Conservation (phyloP, 2,888 invertebrate species). For the Pandemis corylana region DNA sequence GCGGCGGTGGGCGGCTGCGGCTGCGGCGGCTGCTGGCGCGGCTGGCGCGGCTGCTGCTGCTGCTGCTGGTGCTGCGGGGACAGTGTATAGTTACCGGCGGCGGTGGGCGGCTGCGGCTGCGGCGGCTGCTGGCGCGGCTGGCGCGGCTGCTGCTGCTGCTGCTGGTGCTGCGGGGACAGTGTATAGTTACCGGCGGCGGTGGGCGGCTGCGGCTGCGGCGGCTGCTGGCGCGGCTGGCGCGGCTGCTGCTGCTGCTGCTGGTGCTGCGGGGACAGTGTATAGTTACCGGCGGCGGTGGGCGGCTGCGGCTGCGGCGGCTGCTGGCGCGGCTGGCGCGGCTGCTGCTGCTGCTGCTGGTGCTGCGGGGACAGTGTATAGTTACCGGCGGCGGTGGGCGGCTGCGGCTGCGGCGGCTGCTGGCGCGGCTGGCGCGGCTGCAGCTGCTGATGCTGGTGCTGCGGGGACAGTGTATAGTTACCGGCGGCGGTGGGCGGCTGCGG, state of each 20-base stretch:
- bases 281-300: slow-evolving; percentile 42
- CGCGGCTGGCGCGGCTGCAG: slow-evolving; percentile 45
- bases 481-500: slow-evolving; percentile 47
- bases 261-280: slow-evolving; percentile 45
- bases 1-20: slow-evolving; percentile 47
- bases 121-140: slow-evolving; percentile 46
- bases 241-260: slow-evolving; percentile 41
- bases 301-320: slow-evolving; percentile 47
- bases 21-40: slow-evolving; percentile 45
- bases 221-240: slow-evolving; percentile 46
- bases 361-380: slow-evolving; percentile 43
- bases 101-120: slow-evolving; percentile 47
- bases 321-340: slow-evolving; percentile 46
- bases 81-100: slow-evolving; percentile 41
- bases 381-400: slow-evolving; percentile 45
- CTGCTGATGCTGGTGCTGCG: slow-evolving; percentile 44
- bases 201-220: slow-evolving; percentile 47
- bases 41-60: slow-evolving; percentile 44
- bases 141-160: slow-evolving; percentile 42
- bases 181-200: slow-evolving; percentile 41
- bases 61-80: slow-evolving; percentile 45
- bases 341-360: slow-evolving; percentile 40
- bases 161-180: slow-evolving; percentile 45
- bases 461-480: slow-evolving; percentile 41
- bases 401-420: slow-evolving; percentile 46